Base-by-base conservation (phyloP, 2,888 invertebrate genomes). In the Chrysopilus asiliformis region DNA sequence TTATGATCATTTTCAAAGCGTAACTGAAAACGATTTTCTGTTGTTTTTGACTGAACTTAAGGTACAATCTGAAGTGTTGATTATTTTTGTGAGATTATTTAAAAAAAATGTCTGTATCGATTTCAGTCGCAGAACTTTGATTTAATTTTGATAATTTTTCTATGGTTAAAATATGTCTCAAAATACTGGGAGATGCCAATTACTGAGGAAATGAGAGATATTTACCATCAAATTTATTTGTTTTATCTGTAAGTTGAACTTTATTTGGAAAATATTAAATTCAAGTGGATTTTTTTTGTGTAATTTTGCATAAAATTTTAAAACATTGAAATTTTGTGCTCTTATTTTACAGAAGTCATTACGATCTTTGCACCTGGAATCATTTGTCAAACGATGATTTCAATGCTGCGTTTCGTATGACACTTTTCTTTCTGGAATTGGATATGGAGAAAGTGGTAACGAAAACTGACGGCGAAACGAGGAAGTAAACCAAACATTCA, bases 131-230 rank as follows among this genome's bases (percentile, higher is more conserved):
- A 38, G 8, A 37, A 42, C 36, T 53, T 52, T 19, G 55, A 53
- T 46, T 37, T 56, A 10, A 45, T 52, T 22, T 41, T 47, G 3
- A 39, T 55, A 7, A 48, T 53, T 19, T 51, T 45, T 35, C 43
- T 48, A 32, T 56, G 57, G 55, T 36, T 53, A 6, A 48, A 53
- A 40, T 48, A 46, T 36, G 38, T 53, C 10, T 51, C 55, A 2
- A 42, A 43, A 22, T 51, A 44, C 39, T 55, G 53, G 52, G 37
- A 47, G 8, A 38, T 45, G 16, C 20, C 42, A 5, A 32, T 53
- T 17, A 51, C 53, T 0, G 41, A 47, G 4, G 49, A 52, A 19
- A 38, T 56, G 10, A 48, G 47, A 26, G 36, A 42, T 13, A 38
- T 47, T 8, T 56, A 49, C 45, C 40, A 49, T 22, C 38, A 50